These are phyloP conservation scores for Baryphthengus martii DNA, from an alignment of 2,113 vertebrate species.

Conservation along the genomic window DNA sequence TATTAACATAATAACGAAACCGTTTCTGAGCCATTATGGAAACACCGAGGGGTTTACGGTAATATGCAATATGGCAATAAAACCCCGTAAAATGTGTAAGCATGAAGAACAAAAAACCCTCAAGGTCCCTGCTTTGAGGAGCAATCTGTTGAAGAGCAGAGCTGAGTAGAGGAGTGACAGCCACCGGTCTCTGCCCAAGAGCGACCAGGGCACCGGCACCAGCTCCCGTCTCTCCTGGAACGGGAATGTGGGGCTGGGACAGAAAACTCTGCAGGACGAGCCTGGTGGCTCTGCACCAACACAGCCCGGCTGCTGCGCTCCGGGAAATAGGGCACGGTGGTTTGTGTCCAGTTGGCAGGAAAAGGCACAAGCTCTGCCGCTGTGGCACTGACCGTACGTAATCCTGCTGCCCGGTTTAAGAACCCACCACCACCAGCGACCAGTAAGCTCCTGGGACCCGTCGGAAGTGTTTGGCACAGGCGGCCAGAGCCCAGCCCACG, in stretches of 20 bases:
- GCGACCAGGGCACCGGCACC: not conserved
- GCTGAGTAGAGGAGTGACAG: not conserved
- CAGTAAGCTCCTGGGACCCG: not conserved
- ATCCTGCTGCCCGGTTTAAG: not conserved
- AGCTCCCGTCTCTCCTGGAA: not conserved
- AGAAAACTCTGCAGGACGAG: not conserved
- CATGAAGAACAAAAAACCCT: not conserved
- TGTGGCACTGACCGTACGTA: too few species aligned
- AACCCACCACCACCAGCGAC: not conserved
- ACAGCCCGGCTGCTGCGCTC: not conserved
- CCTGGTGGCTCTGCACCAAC: not conserved
- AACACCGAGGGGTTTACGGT: not conserved
- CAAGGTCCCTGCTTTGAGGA: not conserved
- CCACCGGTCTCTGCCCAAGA: not conserved
- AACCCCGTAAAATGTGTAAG: not conserved
- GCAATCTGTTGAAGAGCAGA: not conserved
- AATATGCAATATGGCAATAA: not conserved
- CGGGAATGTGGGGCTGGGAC: not conserved
- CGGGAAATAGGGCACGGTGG: not conserved
- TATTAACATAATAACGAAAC: constrained; percentile 28
- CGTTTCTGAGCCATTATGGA: not conserved
- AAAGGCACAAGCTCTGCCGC: not conserved
- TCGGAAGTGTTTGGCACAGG: not conserved
- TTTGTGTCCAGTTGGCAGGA: not conserved
- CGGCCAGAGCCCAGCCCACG: too few species aligned